These are phyloP conservation scores for Malurus melanocephalus DNA, from an alignment of 2,113 vertebrate species.

Conservation along the genomic window DNA sequence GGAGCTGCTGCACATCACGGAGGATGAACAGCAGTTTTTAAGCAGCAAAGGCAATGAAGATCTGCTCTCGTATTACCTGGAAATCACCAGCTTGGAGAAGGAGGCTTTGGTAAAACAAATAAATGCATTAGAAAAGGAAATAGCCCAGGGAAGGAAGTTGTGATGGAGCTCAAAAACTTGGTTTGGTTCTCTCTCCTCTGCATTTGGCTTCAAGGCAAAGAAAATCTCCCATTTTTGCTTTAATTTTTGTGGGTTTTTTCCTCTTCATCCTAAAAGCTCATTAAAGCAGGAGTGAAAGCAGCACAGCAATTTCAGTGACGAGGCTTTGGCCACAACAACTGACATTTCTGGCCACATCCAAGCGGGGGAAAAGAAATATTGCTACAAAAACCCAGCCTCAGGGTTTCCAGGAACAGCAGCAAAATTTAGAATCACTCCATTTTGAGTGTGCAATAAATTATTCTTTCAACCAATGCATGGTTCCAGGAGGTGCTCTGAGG, in stretches of 20 bases:
- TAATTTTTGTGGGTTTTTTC: rapidly evolving
- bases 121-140: background rate
- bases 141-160: background rate
- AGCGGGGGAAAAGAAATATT: background rate
- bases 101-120: conserved; percentile 13
- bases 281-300: background rate
- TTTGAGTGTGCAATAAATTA: background rate
- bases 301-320: rapidly evolving
- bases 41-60: background rate
- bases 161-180: background rate
- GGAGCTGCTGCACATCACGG: conserved; percentile 5
- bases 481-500: background rate
- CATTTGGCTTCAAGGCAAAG: background rate
- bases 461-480: background rate
- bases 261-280: background rate
- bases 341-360: background rate
- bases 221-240: background rate
- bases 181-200: background rate
- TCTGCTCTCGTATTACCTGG: background rate
- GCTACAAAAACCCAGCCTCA: background rate
- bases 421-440: background rate
- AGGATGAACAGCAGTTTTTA: conserved; percentile 4
- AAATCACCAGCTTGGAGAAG: conserved; percentile 29
- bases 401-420: background rate
- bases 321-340: rapidly evolving